Conservation (phyloP, 2,888 invertebrate genomes). For the Ferrisia virgata region DNA sequence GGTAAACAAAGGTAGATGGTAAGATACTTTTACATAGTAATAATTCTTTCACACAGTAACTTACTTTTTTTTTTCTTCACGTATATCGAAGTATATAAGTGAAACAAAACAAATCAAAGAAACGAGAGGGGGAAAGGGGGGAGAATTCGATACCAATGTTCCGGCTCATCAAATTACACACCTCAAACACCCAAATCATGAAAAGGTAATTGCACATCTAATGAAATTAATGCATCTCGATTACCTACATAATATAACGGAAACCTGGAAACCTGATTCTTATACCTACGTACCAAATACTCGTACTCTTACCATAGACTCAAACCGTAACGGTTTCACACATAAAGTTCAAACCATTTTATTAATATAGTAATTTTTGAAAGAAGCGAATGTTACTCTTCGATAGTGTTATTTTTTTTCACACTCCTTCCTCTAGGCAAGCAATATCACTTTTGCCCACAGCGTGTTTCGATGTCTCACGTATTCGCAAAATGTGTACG, state of each 20-base stretch:
- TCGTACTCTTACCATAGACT: not conserved
- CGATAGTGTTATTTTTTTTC: not conserved
- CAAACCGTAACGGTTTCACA: not conserved
- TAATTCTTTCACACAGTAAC: not conserved
- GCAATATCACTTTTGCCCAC: no score
- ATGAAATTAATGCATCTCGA: conserved; percentile 15
- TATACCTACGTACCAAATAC: not conserved
- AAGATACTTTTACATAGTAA: not conserved
- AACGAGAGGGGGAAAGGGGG: not conserved
- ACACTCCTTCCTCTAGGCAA: not conserved
- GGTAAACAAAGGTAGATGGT: not conserved
- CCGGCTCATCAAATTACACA: not conserved
- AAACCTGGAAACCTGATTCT: conserved; percentile 14
- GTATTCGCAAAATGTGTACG: not conserved
- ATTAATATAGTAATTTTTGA: not conserved
- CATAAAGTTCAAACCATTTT: not conserved
- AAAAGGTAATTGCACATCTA: conserved; percentile 9
- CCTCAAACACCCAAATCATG: not conserved
- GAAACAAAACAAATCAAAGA: not conserved
- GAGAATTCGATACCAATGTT: not conserved
- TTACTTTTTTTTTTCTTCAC: no score
- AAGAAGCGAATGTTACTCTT: not conserved
- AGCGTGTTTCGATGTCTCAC: not conserved
- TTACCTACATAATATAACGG: conserved; percentile 7
- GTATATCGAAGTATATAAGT: no score